These are phyloP conservation scores for rat (Rattus norvegicus) DNA, from an alignment of 2,113 vertebrate genomes.

Conservation along the genomic window GRCr8 NC_086027.1:114374001-114374500, in stretches of 20 bases:
- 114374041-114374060: fast-evolving
- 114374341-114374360: background rate
- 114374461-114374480: background rate
- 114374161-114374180: background rate
- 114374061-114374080: background rate
- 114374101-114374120: fast-evolving
- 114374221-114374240: background rate
- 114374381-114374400: background rate
- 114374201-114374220: background rate
- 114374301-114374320: fast-evolving
- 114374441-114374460: background rate
- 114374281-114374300: too few species aligned
- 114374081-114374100: background rate
- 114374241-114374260: background rate
- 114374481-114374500: background rate
- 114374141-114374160: background rate
- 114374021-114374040: background rate
- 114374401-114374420: background rate
- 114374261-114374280: background rate
- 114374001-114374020: fast-evolving
- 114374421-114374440: background rate
- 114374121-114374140: background rate
- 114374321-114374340: fast-evolving
- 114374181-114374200: fast-evolving
- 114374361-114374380: background rate